phyloP scores from a whole-genome alignment of 2,888 invertebrate genomes.

The Diadegma fenestrale region DNA sequence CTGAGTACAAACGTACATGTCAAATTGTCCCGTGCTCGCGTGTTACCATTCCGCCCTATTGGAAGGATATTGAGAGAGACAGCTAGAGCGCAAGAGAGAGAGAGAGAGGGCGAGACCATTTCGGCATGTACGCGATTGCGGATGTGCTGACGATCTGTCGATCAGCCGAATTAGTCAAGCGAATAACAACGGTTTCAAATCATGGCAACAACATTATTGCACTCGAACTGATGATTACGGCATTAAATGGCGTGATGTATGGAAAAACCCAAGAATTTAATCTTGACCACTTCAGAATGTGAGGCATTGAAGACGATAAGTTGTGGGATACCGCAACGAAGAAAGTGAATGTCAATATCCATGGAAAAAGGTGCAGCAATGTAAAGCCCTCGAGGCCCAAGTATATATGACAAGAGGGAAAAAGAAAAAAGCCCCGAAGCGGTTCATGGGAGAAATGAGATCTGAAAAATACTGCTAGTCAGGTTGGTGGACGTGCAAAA shows the following conservation, averaged over 20 bases:
- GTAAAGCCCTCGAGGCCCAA: constrained; percentile 29
- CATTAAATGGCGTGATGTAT: neutral
- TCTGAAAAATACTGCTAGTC: neutral
- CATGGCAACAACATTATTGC: neutral
- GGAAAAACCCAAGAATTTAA: neutral
- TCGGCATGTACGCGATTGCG: neutral
- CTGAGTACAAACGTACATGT: neutral
- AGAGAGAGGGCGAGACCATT: neutral
- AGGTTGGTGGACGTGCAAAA: neutral
- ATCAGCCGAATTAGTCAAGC: neutral
- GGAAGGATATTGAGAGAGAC: neutral
- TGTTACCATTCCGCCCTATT: constrained; percentile 6
- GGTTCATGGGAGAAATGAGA: neutral
- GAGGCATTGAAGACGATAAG: neutral
- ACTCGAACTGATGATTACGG: neutral
- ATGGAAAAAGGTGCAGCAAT: constrained; percentile 30
- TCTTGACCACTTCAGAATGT: neutral
- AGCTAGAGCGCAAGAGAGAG: neutral
- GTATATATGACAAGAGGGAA: constrained; percentile 1
- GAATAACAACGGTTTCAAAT: neutral
- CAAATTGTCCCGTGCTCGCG: neutral
- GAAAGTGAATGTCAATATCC: constrained; percentile 6
- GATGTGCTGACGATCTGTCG: neutral
- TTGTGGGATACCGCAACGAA: neutral
- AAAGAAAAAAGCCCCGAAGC: constrained; percentile 16